phyloP scores from a whole-genome alignment of 2,888 invertebrate genomes.

The Chloromyia formosa region DNA sequence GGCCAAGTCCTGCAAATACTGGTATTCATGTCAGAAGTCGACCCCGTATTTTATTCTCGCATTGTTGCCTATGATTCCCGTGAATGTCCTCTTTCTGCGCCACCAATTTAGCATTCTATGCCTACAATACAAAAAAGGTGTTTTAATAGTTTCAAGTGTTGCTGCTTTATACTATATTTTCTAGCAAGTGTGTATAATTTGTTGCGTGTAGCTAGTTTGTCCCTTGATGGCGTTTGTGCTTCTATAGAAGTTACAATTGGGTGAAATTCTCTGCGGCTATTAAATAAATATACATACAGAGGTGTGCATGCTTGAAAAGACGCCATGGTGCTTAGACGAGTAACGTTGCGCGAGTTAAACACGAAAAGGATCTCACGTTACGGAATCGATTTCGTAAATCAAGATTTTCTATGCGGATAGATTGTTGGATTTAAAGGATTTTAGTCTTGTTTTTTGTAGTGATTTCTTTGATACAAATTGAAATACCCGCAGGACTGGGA shows the following conservation, averaged over 20 bases:
- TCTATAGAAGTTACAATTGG: slow-evolving; percentile 4
- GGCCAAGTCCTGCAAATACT: slow-evolving; percentile 32
- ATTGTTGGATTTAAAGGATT: neutral
- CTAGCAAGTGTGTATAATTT: neutral
- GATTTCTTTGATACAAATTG: too few relatives aligned
- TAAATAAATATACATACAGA: slow-evolving; percentile 2
- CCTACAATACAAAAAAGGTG: slow-evolving; percentile 27
- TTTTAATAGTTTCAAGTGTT: slow-evolving; percentile 30
- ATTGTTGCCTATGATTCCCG: neutral
- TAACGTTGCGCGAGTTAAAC: neutral
- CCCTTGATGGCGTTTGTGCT: slow-evolving; percentile 27
- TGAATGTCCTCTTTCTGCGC: slow-evolving; percentile 25
- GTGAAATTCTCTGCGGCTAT: slow-evolving; percentile 26
- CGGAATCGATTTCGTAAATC: neutral
- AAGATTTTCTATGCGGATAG: neutral
- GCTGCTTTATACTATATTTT: neutral
- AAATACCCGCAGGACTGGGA: too few relatives aligned
- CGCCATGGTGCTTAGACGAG: neutral
- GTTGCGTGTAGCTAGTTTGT: slow-evolving; percentile 21
- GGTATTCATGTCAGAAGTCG: slow-evolving; percentile 24
- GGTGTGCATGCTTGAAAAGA: neutral
- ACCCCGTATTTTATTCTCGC: slow-evolving; percentile 3
- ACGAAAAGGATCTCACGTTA: neutral
- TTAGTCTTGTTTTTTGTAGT: too few relatives aligned
- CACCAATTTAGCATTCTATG: slow-evolving; percentile 25